Evolutionary conservation across 2,113 vertebrate genomes (phyloP), one percentile per base, ranked within the genome.

Genomic region (Odocoileus virginianus): DNA sequence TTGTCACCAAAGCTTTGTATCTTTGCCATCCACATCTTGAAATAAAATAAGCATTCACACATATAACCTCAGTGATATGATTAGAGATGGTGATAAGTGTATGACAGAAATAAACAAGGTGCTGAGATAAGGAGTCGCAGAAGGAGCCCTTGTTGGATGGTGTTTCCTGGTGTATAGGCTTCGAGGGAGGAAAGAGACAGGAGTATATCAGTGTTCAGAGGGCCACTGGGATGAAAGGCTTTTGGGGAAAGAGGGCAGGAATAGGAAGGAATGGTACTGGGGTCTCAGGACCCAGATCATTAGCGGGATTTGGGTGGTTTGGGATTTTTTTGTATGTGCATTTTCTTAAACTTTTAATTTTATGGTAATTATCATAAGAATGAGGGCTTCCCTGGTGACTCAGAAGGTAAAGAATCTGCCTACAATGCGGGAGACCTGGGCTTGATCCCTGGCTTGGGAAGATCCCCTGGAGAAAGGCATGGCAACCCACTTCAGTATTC

Each of bases 21-120:
- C 85, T 87, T 36, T 85, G 33, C 58, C n/a, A 21, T 91, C 89
- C 60, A 23, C 74, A 12, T 84, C 89, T 86, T 96, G 89, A 93
- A 91, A 85, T 92, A 84, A 95, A 94, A 50, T 50, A 57, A 50
- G 30, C 50, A 50, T 27, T 90, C 74, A 36, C 30, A 36, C 33
- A 0, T 43, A 17, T 40, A 81, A 74, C 64, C 89, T 94, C 89
- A 36, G 82, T 43, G 28, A 82, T 21, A 19, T 2, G 74, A 79
- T 87, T 6, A 61, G 79, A 83, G 61, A 12, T 27, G 10, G 50
- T 57, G 92, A 91, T 45, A 81, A 93, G 55, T 10, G 11, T 6
- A 8, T 4, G 30, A 14, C 83, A 21, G 88, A 57, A 43, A 21
- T 40, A 57, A 83, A 74, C 85, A 45, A 9, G 28, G 90, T 4